Evolutionary conservation across 2,113 vertebrate genomes (phyloP).

Genomic region (Boulengeromyrus knoepffleri): DNA sequence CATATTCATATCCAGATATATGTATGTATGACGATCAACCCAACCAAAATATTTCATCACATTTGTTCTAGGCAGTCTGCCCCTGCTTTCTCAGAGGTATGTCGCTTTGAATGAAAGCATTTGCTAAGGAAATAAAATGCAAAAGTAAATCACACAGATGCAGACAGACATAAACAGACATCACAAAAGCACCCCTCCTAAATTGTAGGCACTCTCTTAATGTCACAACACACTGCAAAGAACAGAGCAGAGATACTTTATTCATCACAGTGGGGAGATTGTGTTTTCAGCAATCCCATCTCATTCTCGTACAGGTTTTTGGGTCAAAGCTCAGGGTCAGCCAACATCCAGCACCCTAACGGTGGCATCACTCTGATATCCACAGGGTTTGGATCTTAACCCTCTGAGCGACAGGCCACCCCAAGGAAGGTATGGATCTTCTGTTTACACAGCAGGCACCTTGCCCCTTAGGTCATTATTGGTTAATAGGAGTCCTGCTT

Average conservation of each 20-base stretch:
- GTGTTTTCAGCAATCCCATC: neutral
- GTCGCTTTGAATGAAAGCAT: neutral
- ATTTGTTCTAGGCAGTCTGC: neutral
- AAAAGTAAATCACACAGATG: neutral
- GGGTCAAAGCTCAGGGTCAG: neutral
- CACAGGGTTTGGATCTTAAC: neutral
- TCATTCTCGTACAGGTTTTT: neutral
- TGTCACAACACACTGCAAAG: neutral
- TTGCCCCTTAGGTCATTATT: neutral
- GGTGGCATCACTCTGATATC: neutral
- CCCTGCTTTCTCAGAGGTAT: neutral
- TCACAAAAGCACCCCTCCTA: neutral
- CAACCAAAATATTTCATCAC: neutral
- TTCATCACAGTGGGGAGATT: neutral
- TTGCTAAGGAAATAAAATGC: neutral
- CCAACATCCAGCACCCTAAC: neutral
- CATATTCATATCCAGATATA: neutral
- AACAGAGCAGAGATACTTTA: neutral
- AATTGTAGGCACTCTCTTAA: neutral
- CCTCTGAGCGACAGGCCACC: neutral
- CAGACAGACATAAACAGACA: neutral
- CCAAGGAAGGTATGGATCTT: neutral
- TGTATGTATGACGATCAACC: neutral
- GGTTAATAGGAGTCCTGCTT: neutral
- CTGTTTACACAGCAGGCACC: neutral